phyloP scores from a whole-genome alignment of 2,113 vertebrate species.

The Paracanthobrama guichenoti region DNA sequence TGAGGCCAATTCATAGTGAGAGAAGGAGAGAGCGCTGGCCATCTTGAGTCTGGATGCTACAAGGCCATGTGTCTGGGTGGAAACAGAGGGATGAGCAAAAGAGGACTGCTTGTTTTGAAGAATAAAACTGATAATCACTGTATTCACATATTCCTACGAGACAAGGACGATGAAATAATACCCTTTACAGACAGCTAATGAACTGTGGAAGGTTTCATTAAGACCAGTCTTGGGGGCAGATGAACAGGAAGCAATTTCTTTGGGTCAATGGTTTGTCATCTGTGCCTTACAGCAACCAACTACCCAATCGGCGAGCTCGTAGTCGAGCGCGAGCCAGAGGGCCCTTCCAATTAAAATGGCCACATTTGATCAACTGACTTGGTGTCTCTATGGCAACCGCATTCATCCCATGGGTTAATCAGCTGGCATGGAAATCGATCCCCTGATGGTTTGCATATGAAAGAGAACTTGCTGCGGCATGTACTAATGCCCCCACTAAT shows the following conservation, averaged over 20 bases:
- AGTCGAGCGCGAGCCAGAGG: not conserved
- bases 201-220: slow-evolving; percentile 45
- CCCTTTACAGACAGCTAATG: slow-evolving; percentile 42
- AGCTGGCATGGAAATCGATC: slow-evolving; percentile 43
- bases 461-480: not conserved
- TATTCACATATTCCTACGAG: not conserved
- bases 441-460: slow-evolving; percentile 14
- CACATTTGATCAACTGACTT: slow-evolving; percentile 35
- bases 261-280: slow-evolving; percentile 26
- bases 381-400: slow-evolving; percentile 42
- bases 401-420: slow-evolving; percentile 42
- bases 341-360: slow-evolving; percentile 34
- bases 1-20: slow-evolving; percentile 12
- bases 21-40: not conserved
- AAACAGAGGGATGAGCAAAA: not conserved
- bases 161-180: slow-evolving; percentile 2
- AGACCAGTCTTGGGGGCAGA: slow-evolving; percentile 31
- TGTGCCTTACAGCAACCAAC: slow-evolving; percentile 25
- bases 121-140: not conserved
- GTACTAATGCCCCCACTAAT: not conserved
- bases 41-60: slow-evolving; percentile 22
- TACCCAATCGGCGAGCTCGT: slow-evolving; percentile 40
- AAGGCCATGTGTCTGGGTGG: slow-evolving; percentile 15
- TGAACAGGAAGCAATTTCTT: slow-evolving; percentile 19
- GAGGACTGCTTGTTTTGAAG: not conserved